A percentile compares a stretch with the other conserved stretches of the same genome.
These are phyloP conservation scores for Lottia scabra DNA, from an alignment of 2,888 invertebrate species.

Conservation along the genomic window DNA sequence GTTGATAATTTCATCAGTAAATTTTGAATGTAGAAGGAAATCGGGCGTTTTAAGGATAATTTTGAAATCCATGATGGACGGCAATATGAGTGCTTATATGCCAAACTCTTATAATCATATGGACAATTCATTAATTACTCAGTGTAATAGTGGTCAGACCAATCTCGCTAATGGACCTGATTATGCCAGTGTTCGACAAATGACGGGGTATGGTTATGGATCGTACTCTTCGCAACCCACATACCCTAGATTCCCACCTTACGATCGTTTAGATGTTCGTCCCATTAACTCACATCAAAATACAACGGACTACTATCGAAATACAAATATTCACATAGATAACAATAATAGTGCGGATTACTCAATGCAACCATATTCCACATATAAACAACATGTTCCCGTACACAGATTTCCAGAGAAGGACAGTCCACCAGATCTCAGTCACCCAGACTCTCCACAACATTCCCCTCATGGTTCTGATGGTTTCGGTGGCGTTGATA, in stretches of 20 bases:
- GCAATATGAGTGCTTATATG: conserved; percentile 18
- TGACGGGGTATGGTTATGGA: conserved; percentile 13
- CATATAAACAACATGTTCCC: conserved; percentile 5
- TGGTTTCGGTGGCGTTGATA: conserved; percentile 12
- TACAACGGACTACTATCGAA: conserved; percentile 2
- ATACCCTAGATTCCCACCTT: conserved; percentile 29
- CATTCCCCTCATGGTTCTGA: conserved; percentile 10
- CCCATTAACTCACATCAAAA: conserved; percentile 9
- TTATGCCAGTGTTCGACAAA: conserved; percentile 21
- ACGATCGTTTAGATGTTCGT: conserved; percentile 24
- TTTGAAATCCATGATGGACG: conserved; percentile 10
- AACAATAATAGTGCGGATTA: conserved; percentile 8
- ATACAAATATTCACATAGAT: conserved; percentile 1
- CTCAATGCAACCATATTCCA: conserved; percentile 9
- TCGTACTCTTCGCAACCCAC: conserved; percentile 16
- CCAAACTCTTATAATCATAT: conserved; percentile 17
- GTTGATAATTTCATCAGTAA: not conserved
- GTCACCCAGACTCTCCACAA: conserved; percentile 16
- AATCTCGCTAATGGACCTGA: conserved; percentile 2
- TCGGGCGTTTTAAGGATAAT: no score
- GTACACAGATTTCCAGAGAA: conserved; percentile 10
- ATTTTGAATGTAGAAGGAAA: not conserved
- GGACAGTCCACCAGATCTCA: conserved; percentile 10
- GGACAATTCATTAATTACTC: conserved; percentile 9
- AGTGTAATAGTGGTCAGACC: conserved; percentile 14